phyloP scores from a whole-genome alignment of 2,797 vertebrate genomes.

The Xenops minutus region DNA sequence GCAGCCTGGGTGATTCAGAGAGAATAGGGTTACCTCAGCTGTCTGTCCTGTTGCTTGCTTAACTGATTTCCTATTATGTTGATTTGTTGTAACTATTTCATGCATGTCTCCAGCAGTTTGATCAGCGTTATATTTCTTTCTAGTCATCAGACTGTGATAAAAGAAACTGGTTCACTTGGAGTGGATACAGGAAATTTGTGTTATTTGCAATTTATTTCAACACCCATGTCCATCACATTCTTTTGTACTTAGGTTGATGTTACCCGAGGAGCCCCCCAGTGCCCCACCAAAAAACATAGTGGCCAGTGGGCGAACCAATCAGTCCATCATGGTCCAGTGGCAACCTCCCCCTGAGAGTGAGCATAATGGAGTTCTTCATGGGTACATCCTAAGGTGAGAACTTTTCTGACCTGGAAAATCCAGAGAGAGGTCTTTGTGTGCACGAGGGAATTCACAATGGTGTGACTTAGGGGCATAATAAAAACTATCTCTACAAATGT shows the following conservation, averaged over 20 bases:
- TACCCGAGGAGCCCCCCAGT: conserved; percentile 92
- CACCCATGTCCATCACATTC: neutral
- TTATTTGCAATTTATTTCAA: neutral
- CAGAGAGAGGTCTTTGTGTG: rapidly evolving
- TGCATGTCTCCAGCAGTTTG: conserved; percentile 32
- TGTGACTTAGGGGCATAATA: neutral
- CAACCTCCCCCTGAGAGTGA: conserved; percentile 93
- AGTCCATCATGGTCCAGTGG: conserved; percentile 99
- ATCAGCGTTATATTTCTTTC: conserved; percentile 21
- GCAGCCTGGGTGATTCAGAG: conserved; percentile 4
- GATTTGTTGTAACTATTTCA: conserved; percentile 54
- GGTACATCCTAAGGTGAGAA: conserved; percentile 89
- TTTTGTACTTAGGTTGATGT: conserved; percentile 81
- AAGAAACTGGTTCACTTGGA: neutral
- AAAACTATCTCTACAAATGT: neutral
- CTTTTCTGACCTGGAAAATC: neutral
- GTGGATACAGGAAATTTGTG: neutral
- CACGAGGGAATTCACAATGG: neutral
- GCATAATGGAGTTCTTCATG: conserved; percentile 90
- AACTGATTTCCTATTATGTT: conserved; percentile 62
- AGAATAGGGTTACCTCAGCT: conserved; percentile 46
- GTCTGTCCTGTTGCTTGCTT: conserved; percentile 52
- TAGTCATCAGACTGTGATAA: neutral
- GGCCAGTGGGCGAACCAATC: conserved; percentile 94
- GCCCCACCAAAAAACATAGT: conserved; percentile 94